Base-by-base conservation (phyloP, 2,797 vertebrate species). In the Paguma larvata region DNA sequence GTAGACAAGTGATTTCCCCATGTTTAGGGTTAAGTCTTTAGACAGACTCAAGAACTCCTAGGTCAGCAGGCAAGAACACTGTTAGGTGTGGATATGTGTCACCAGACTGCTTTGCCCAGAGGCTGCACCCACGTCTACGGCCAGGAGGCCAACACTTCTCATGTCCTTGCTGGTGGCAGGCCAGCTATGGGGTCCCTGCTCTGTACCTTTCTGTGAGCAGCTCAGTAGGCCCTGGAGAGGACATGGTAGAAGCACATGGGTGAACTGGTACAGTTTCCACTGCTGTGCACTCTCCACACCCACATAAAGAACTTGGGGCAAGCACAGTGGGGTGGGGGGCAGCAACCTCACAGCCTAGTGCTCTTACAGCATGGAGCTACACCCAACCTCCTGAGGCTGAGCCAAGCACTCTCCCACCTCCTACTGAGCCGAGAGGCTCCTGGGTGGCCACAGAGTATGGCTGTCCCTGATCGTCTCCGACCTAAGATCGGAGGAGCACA, bases 81-180 rank as follows among this genome's bases (percentile, higher is more conserved):
- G 6, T 15, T 11, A 65, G 41, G 62, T 5, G 15, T 51, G 41
- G 59, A 70, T 34, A 7, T 8, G 19, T 8, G 6, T 0, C 19
- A 67, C n/a, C 25, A 67, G 48, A 56, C 3, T 2, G 83, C 62
- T 70, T 21, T 19, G 0, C 41, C 72, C 51, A 62, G 63, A 63
- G 70, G 32, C 1, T 46, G n/a, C 23, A 16, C 85, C 1, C 0
- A n/a, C 3, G 0, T 25, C 27, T 21, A 7, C 4, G 3, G 10
- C n/a, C n/a, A 25, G 9, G 19, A 12, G 0, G 1, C 72, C 27
- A 6, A 85, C 13, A 21, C 4, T 19, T 56, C 51, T 77, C n/a
- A 53, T 1, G 8, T 5, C 68, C 62, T 59, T n/a, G 46, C 34
- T 16, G 46, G 72, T 4, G 16, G 44, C 59, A 56, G 41, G 30